A percentile compares a stretch with the other conserved stretches of the same genome.
These are phyloP conservation scores for Pelagia noctiluca DNA, from an alignment of 30 jellyfish, hydroid and myxozoan species.

Conservation along the genomic window DNA sequence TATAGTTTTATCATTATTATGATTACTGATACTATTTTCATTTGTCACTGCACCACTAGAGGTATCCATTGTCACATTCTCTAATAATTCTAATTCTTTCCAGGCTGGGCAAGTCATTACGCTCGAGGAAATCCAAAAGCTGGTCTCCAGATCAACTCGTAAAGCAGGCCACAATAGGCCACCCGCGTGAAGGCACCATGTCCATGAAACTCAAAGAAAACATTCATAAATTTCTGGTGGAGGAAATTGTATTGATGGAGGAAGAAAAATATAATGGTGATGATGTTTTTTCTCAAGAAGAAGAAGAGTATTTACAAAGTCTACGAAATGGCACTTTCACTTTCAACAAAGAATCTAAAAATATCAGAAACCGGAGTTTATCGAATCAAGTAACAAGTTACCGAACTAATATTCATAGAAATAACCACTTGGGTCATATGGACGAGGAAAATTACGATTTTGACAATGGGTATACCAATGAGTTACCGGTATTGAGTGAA, in stretches of 20 bases:
- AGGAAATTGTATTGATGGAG: constrained; percentile 27
- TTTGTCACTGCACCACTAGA: background rate
- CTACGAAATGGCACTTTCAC: too few relatives aligned
- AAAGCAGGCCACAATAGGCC: constrained; percentile 81
- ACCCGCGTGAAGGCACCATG: constrained; percentile 85
- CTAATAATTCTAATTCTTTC: too few relatives aligned
- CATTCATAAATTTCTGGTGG: constrained; percentile 71
- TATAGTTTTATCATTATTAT: background rate
- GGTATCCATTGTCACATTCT: background rate
- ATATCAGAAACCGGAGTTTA: too few relatives aligned
- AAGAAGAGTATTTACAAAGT: background rate
- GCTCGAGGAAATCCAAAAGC: constrained; percentile 47
- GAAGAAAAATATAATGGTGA: background rate
- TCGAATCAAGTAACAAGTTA: too few relatives aligned
- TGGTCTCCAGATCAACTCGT: constrained; percentile 73
- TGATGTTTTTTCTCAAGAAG: background rate
- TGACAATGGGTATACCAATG: background rate
- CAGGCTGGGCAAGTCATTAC: constrained; percentile 3
- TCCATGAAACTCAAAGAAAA: constrained; percentile 75
- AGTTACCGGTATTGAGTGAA: background rate
- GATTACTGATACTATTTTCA: background rate
- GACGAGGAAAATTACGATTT: background rate
- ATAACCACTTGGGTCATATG: too few relatives aligned
- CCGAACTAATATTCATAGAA: too few relatives aligned
- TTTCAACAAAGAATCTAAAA: background rate